These are phyloP conservation scores for Corythornis cristatus DNA, from an alignment of 2,113 vertebrate species.

Conservation along the genomic window DNA sequence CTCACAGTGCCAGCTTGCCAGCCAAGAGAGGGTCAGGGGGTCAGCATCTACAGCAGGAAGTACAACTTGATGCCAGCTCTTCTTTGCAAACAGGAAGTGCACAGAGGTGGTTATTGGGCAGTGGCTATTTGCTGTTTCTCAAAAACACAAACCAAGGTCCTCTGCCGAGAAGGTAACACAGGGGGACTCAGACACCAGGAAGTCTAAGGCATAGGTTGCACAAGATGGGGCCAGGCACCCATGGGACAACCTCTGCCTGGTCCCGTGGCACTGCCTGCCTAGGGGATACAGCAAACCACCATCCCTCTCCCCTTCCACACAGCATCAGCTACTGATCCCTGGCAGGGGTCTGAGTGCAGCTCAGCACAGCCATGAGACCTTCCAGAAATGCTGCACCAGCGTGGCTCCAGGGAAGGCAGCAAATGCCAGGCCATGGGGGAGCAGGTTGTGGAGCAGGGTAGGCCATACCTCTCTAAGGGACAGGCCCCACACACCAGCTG, in stretches of 20 bases:
- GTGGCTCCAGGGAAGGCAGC: not conserved
- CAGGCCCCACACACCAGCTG: not conserved
- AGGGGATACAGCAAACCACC: accelerated
- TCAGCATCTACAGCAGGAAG: not conserved
- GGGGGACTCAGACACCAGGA: accelerated
- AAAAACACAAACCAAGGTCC: not conserved
- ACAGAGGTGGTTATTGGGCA: not conserved
- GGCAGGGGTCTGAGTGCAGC: accelerated
- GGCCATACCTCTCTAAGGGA: not conserved
- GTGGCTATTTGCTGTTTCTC: not conserved
- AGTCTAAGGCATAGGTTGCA: not conserved
- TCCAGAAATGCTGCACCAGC: accelerated
- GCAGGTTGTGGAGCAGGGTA: not conserved
- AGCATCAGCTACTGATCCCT: accelerated
- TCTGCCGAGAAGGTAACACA: not conserved
- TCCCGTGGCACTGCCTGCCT: not conserved
- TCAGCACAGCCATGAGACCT: accelerated
- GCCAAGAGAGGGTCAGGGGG: accelerated
- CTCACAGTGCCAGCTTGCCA: not conserved
- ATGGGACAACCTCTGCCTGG: accelerated
- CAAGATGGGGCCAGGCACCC: not conserved
- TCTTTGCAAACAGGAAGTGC: not conserved
- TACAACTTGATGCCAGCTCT: not conserved
- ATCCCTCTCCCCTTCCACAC: not conserved
- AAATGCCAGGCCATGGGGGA: not conserved